phyloP scores from a whole-genome alignment of 92 coral and sea anemone species.

The Parazoanthus darwini region DNA sequence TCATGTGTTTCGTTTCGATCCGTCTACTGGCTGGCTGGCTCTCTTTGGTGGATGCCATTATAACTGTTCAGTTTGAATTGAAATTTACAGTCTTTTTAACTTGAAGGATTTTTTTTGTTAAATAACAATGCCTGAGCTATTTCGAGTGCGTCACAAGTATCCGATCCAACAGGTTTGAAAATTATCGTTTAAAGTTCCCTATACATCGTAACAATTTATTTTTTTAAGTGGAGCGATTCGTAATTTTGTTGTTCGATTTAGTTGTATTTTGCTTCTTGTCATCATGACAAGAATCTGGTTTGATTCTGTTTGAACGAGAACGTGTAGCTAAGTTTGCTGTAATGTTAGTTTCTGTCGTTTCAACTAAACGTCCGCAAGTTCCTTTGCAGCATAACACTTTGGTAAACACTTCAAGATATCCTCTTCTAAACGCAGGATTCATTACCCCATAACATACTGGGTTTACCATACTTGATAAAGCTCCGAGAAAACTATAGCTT shows the following conservation, averaged over 20 bases:
- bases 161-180: background rate
- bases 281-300: background rate
- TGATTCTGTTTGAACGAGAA: background rate
- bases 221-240: background rate
- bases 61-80: no score
- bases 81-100: no score
- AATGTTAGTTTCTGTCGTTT: background rate
- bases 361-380: background rate
- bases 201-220: background rate
- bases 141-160: background rate
- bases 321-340: background rate
- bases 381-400: constrained; percentile 8
- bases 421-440: constrained; percentile 35
- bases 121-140: no score
- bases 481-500: constrained; percentile 27
- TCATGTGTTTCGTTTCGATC: no score
- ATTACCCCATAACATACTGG: constrained; percentile 33
- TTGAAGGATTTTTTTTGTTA: no score
- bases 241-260: background rate
- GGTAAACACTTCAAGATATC: constrained; percentile 5
- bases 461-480: constrained; percentile 37
- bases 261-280: background rate
- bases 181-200: background rate
- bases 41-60: no score
- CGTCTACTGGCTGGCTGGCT: no score